Base-by-base conservation (phyloP, 2,888 invertebrate genomes). In the Philaethria dido region DNA sequence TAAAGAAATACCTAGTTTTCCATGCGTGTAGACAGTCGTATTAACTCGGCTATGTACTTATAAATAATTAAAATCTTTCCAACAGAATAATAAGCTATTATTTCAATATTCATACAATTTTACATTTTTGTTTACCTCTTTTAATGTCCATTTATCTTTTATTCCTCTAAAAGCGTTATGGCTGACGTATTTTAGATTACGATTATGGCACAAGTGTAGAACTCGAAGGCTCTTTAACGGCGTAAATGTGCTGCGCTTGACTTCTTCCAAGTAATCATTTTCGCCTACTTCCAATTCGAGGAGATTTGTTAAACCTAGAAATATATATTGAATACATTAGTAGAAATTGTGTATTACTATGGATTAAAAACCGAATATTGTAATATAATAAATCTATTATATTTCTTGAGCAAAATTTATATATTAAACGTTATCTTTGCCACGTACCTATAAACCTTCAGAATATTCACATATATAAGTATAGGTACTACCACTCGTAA, bases 221-320 rank as follows among this genome's bases (percentile, higher is more conserved):
- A 87, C 82, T 73, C 84, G 83, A 66, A 93, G 78, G 63, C 82
- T 90, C 64, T 80, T 87, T 52, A 94, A 81, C n/a, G 91, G 88
- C 0, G 92, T 83, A 75, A 94, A 94, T 3, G 94, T 91, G 70
- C 91, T 93, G 33, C 91, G 85, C 71, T 93, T 92, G 14, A 96
- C 92, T 74, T 86, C 89, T 65, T 90, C 91, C 69, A 96, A 81
- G 73, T 90, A 84, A 5, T 88, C 84, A 78, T 95, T 93, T 75
- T 93, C 91, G 63, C 94, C 94, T 6, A 95, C 93, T 78, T 95
- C 95, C 50, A 96, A 80, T 73, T 93, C 91, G 71, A 89, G 84
- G 69, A 95, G 81, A 70, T 89, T 89, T 47, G 85, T 83, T 75
- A 95, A 80, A 50, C 94, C 94, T 94, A 80, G 70, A 82, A 52